These are phyloP conservation scores for Notodonta dromedarius DNA, from an alignment of 2,888 invertebrate species.

Conservation along the genomic window DNA sequence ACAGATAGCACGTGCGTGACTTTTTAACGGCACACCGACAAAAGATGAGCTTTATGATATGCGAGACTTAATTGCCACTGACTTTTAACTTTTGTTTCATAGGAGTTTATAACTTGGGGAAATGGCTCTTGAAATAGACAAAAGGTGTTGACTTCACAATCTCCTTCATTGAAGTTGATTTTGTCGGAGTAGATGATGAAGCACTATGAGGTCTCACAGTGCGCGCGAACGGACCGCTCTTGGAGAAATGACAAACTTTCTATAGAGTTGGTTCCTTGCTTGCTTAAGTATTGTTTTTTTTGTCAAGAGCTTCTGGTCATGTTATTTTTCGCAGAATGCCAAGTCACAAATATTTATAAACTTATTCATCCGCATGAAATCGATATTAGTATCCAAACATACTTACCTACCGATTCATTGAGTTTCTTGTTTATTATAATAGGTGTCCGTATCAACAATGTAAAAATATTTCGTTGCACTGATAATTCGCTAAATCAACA, in stretches of 20 bases:
- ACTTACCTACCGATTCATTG: neutral
- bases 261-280: too few species aligned
- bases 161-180: too few species aligned
- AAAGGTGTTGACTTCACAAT: too few species aligned
- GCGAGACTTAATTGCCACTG: slow-evolving; percentile 24
- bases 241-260: too few species aligned
- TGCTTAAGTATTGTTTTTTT: too few species aligned
- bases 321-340: too few species aligned
- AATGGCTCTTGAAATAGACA: neutral
- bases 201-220: too few species aligned
- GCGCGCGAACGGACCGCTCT: too few species aligned
- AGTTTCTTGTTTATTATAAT: neutral
- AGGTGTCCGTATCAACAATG: slow-evolving; percentile 3
- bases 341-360: neutral
- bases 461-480: slow-evolving; percentile 7
- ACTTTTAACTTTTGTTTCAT: slow-evolving; percentile 2
- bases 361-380: too few species aligned
- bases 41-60: slow-evolving; percentile 46
- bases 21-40: slow-evolving; percentile 53
- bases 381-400: neutral
- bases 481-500: slow-evolving; percentile 32
- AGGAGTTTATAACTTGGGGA: neutral
- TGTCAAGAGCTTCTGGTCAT: too few species aligned
- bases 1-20: slow-evolving; percentile 60
- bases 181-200: too few species aligned